These are phyloP conservation scores for Ypsolopha sequella DNA, from an alignment of 2,888 invertebrate species.

Conservation along the genomic window DNA sequence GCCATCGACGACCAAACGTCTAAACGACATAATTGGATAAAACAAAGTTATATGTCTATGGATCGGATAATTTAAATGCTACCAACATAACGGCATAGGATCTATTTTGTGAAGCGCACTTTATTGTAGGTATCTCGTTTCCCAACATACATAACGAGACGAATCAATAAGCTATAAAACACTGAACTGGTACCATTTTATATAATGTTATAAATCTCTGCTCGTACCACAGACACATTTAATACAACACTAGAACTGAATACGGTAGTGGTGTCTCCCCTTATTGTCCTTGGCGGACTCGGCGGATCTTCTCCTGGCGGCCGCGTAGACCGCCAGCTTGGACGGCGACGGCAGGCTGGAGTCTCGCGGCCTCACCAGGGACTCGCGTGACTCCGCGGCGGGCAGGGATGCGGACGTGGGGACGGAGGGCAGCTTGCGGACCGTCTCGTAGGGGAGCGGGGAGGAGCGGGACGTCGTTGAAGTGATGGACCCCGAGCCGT, in stretches of 20 bases:
- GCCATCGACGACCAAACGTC: too few species aligned
- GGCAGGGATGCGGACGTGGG: conserved; percentile 63
- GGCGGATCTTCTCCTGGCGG: conserved; percentile 64
- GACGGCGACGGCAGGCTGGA: conserved; percentile 73
- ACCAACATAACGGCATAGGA: too few species aligned
- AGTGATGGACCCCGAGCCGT: conserved; percentile 58
- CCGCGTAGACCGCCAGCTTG: conserved; percentile 72
- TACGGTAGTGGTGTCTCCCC: conserved; percentile 77
- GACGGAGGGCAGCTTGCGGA: conserved; percentile 56
- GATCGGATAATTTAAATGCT: too few species aligned
- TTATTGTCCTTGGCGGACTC: conserved; percentile 72
- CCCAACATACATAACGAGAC: too few species aligned
- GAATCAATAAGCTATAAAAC: too few species aligned
- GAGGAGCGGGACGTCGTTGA: conserved; percentile 56
- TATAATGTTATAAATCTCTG: too few species aligned
- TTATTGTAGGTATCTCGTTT: too few species aligned
- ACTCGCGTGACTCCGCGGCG: conserved; percentile 63
- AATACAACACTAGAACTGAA: conserved; percentile 71
- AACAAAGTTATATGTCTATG: too few species aligned
- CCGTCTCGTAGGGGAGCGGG: conserved; percentile 56
- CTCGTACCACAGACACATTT: too few species aligned
- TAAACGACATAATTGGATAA: too few species aligned
- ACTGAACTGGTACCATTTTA: too few species aligned
- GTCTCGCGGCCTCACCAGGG: conserved; percentile 54
- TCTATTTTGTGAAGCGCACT: too few species aligned